Base-by-base conservation (phyloP, 2,888 invertebrate species). In the Stramonita haemastoma region DNA sequence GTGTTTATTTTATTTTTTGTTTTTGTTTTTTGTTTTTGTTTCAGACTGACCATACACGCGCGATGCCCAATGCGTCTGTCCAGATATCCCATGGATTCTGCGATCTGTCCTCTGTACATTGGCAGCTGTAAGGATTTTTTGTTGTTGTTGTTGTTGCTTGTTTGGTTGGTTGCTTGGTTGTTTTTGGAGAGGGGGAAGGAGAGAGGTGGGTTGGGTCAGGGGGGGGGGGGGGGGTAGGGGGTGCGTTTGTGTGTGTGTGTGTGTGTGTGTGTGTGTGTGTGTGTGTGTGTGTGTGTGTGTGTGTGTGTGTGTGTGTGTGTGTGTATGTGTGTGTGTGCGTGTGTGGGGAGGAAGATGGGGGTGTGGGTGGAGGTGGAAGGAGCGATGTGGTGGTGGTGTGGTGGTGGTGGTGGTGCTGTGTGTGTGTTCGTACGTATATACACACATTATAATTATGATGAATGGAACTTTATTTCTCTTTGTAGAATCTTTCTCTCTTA, bases 51-150 rank as follows among this genome's bases (percentile, higher is more conserved):
- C 56, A 98, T 98, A 92, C 98, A 98, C 95, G 98, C 98, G 34
- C 97, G 97, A 46, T 98, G 98, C 94, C 98, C 98, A 4, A 98
- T 98, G 98, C 97, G 98, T 96, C 96, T 98, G 90, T 97, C 95
- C 79, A 97, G 98, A 94, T 98, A 98, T 95, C 98, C 98, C 0
- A 98, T 98, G 98, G 98, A 98, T 95, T 97, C 97, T 87, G 98
- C 98, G 94, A 96, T 97, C 92, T 98, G 98, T 95, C 98, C 98
- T 0, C 96, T 95, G 56, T 97, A 97, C 96, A 97, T 98, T 94
- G 98, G 98, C 90, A 98, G 98, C 94, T 98, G 98, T 98, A 96
- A 97, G 95, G 46, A 8, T n/a, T n/a, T n/a, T n/a, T n/a, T 2
- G 46, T 5, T 46, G 46, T 46, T 46, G 46, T n/a, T n/a, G n/a